Percentiles rank a stretch among this genome's conserved stretches.
phyloP scores from a whole-genome alignment of 2,797 vertebrate species.

The Muscicapa comitata region DNA sequence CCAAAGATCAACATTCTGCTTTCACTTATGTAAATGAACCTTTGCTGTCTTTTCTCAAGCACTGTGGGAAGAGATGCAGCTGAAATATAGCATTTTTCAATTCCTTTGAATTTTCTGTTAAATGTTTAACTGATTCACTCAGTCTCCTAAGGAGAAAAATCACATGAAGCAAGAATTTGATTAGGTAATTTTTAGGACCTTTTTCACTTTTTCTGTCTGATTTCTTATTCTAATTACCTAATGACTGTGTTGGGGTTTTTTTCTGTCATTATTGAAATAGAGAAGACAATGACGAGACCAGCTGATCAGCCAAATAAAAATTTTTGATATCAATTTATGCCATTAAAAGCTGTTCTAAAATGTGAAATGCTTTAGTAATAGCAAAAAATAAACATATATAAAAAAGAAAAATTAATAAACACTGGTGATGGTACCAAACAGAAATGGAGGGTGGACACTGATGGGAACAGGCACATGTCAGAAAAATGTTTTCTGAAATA shows the following conservation, averaged over 20 bases:
- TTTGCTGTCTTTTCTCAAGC: neutral
- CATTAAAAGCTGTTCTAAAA: neutral
- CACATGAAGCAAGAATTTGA: neutral
- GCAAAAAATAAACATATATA: neutral
- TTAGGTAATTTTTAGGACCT: neutral
- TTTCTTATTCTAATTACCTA: neutral
- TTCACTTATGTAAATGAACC: neutral
- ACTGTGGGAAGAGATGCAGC: neutral
- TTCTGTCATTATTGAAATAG: neutral
- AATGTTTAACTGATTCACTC: neutral
- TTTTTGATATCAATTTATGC: accelerated
- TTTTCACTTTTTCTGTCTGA: neutral
- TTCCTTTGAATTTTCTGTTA: neutral
- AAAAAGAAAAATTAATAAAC: neutral
- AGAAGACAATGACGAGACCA: neutral
- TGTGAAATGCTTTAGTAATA: neutral
- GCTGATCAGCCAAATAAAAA: neutral
- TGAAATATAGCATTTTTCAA: neutral
- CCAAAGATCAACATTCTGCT: neutral
- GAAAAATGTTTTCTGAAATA: neutral
- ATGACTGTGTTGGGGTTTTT: accelerated
- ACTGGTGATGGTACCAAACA: neutral
- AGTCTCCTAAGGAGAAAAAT: neutral
- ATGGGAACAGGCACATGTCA: neutral
- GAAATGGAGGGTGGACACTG: neutral